Evolutionary conservation across 2,797 vertebrate species (phyloP).

Genomic region (Takifugu ocellatus): DNA sequence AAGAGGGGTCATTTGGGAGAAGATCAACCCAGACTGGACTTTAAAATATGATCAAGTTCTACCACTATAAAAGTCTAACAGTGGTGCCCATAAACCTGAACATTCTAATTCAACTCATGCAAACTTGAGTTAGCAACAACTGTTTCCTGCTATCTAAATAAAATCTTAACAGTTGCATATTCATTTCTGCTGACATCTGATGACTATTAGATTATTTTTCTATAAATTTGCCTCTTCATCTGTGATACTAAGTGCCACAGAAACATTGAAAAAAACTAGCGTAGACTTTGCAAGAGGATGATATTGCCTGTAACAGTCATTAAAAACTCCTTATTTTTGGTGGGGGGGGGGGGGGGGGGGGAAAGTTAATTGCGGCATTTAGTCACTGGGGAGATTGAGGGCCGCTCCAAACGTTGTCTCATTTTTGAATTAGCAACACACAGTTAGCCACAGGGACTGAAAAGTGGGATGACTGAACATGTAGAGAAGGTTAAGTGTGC

Average conservation of each 20-base stretch:
- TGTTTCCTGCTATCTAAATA: constrained; percentile 1
- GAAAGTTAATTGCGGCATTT: constrained; percentile 93
- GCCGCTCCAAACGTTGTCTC: constrained; percentile 90
- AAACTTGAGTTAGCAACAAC: too few species aligned
- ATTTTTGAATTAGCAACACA: constrained; percentile 90
- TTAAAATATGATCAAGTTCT: too few species aligned
- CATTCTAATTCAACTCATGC: too few species aligned
- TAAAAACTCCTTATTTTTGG: constrained; percentile 87
- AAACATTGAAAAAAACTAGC: too few species aligned
- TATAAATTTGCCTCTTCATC: too few species aligned
- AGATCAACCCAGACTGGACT: too few species aligned
- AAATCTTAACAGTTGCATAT: constrained; percentile 49
- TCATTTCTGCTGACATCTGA: constrained; percentile 22
- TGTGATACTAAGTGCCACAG: too few species aligned
- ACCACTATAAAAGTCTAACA: too few species aligned
- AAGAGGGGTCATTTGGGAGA: too few species aligned
- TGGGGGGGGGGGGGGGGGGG: constrained; percentile 42
- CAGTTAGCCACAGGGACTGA: constrained; percentile 80
- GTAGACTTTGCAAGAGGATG: constrained; percentile 76
- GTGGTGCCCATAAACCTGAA: too few species aligned
- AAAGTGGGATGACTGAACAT: constrained; percentile 65
- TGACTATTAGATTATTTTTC: too few species aligned
- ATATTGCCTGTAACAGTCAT: constrained; percentile 81
- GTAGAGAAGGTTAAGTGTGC: constrained; percentile 77
- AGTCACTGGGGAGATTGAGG: constrained; percentile 89